Evolutionary conservation across 2,888 invertebrate genomes (phyloP).

Genomic region (Pherbina coryleti): DNA sequence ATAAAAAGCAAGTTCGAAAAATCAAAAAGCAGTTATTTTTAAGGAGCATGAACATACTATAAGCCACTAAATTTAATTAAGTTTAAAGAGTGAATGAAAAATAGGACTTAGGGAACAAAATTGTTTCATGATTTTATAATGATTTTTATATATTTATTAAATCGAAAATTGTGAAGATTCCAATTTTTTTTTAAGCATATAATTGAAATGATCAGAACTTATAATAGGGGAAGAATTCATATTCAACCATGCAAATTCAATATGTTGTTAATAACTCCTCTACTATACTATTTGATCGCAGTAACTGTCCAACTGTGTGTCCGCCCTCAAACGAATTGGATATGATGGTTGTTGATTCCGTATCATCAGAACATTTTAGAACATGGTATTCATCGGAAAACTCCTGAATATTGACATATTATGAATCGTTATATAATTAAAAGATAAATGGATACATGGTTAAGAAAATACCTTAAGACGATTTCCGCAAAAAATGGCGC

Average conservation of each 20-base stretch:
- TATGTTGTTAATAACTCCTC: slow-evolving; percentile 79
- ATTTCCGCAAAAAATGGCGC: slow-evolving; percentile 87
- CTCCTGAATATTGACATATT: slow-evolving; percentile 71
- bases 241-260: slow-evolving; percentile 45
- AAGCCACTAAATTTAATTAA: no score
- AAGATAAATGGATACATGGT: neutral
- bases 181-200: neutral
- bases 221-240: neutral
- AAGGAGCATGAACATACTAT: no score
- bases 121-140: no score
- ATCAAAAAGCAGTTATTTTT: no score
- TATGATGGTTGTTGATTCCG: slow-evolving; percentile 74
- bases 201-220: neutral
- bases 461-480: slow-evolving; percentile 77
- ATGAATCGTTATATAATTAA: neutral
- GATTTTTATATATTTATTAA: no score
- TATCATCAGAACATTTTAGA: slow-evolving; percentile 75
- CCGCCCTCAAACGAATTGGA: slow-evolving; percentile 74
- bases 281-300: slow-evolving; percentile 86
- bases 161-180: no score
- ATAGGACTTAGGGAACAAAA: no score
- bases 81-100: no score
- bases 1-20: no score
- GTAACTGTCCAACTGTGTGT: slow-evolving; percentile 73
- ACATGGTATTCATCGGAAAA: slow-evolving; percentile 86